Evolutionary conservation across 2,888 invertebrate genomes (phyloP).

Genomic region (Drosophila histrio): DNA sequence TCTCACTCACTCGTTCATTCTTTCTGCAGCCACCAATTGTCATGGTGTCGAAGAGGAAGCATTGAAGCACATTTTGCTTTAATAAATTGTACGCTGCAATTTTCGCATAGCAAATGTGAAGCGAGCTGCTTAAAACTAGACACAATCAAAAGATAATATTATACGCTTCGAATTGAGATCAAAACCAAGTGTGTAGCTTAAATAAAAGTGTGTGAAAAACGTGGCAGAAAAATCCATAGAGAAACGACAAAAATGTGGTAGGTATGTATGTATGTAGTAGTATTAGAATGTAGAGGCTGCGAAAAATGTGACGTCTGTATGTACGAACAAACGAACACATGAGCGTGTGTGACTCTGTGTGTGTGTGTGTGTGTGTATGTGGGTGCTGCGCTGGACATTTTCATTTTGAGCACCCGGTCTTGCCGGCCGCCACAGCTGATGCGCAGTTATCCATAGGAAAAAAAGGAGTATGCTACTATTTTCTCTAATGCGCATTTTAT

Average conservation of each 20-base stretch:
- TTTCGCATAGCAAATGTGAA: conserved; percentile 34
- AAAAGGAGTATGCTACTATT: conserved; percentile 15
- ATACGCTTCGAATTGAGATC: conserved; percentile 48
- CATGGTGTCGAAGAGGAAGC: conserved; percentile 70
- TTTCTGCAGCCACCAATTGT: conserved; percentile 75
- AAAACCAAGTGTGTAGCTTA: conserved; percentile 47
- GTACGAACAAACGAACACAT: background rate
- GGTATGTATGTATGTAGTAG: conserved; percentile 44
- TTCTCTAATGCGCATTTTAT: conserved; percentile 31
- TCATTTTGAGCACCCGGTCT: conserved; percentile 31
- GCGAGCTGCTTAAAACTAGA: conserved; percentile 35
- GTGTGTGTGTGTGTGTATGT: conserved; percentile 21
- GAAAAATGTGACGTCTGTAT: conserved; percentile 50
- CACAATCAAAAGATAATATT: conserved; percentile 55
- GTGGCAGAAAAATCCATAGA: conserved; percentile 73
- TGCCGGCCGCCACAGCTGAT: conserved; percentile 50
- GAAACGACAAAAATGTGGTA: conserved; percentile 71
- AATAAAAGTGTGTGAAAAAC: conserved; percentile 71
- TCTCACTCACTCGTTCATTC: conserved; percentile 66
- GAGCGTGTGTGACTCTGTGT: conserved; percentile 1
- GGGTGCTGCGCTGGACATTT: conserved; percentile 76
- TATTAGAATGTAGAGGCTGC: conserved; percentile 57
- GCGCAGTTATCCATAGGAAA: conserved; percentile 18
- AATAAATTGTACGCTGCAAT: conserved; percentile 42
- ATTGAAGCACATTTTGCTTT: conserved; percentile 70